Conservation (phyloP, 2,113 vertebrate species). For the Entosphenus tridentatus region DNA sequence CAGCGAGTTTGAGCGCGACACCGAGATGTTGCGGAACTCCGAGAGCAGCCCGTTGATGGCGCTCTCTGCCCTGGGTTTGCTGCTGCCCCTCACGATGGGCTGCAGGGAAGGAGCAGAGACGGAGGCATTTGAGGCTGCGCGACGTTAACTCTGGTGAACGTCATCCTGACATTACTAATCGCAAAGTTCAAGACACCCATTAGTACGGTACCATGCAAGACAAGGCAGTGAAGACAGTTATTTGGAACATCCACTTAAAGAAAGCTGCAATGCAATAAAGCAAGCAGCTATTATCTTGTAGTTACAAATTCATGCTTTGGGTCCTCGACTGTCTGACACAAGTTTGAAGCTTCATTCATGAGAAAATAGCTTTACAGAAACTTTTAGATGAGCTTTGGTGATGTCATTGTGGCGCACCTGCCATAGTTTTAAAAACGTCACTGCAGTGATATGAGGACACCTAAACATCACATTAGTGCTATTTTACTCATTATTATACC, state of each 20-base stretch:
- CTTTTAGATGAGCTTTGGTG: no score
- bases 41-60: slow-evolving; percentile 89
- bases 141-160: not conserved
- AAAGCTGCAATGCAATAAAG: not conserved
- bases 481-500: no score
- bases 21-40: slow-evolving; percentile 90
- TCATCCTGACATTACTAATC: not conserved
- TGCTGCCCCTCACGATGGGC: slow-evolving; percentile 82
- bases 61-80: slow-evolving; percentile 57
- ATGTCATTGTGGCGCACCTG: no score
- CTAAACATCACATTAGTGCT: no score
- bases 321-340: no score
- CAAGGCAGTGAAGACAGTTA: no score
- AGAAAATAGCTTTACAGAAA: no score
- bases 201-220: not conserved
- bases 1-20: slow-evolving; percentile 87
- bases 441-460: no score
- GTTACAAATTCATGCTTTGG: no score
- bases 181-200: not conserved
- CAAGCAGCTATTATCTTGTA: not conserved
- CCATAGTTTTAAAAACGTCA: no score
- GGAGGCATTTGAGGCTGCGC: not conserved
- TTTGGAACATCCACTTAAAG: not conserved
- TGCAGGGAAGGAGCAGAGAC: slow-evolving; percentile 20
- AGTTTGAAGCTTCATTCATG: no score